phyloP scores from a whole-genome alignment of 2,888 invertebrate species.

The Phrixothrix hirtus region DNA sequence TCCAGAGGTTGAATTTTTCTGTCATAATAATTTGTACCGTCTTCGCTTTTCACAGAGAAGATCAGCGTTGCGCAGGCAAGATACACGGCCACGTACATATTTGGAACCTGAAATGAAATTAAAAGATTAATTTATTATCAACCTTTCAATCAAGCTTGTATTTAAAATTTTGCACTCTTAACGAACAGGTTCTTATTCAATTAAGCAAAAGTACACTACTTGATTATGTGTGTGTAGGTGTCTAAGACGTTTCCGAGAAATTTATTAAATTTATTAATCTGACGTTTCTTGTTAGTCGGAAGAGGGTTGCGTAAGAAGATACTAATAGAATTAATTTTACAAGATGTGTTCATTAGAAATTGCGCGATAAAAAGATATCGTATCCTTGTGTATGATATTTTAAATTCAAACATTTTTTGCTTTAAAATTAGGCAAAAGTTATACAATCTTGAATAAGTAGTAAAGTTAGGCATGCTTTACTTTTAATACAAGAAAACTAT shows the following conservation, averaged over 20 bases:
- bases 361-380: neutral
- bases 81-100: slow-evolving; percentile 52
- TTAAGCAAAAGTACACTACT: neutral
- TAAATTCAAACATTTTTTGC: no score
- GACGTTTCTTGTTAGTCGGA: neutral
- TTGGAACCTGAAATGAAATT: slow-evolving; percentile 32
- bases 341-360: neutral
- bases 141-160: neutral
- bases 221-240: neutral
- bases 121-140: neutral
- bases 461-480: neutral
- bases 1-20: slow-evolving; percentile 47
- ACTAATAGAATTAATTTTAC: neutral
- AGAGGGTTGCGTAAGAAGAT: neutral
- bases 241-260: no score
- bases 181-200: neutral
- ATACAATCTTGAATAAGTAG: no score
- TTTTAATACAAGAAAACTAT: neutral
- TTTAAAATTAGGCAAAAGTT: no score
- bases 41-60: slow-evolving; percentile 47
- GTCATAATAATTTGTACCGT: slow-evolving; percentile 39
- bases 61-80: slow-evolving; percentile 50
- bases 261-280: neutral
- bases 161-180: neutral
- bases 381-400: neutral